Evolutionary conservation across 2,888 invertebrate genomes (phyloP).

Genomic region (Molorchus minor): DNA sequence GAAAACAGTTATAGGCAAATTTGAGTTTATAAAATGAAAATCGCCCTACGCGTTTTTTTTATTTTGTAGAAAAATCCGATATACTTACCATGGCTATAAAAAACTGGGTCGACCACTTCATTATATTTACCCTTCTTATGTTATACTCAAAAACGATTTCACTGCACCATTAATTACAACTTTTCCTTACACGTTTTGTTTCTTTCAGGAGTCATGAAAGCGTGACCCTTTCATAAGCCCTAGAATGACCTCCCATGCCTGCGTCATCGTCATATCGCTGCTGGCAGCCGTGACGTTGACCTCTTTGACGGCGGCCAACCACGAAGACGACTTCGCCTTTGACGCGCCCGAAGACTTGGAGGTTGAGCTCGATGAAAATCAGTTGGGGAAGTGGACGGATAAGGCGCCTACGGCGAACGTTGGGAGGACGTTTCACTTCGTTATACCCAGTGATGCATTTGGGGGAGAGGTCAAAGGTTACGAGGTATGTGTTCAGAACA

Average conservation of each 20-base stretch:
- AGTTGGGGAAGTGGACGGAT: constrained; percentile 57
- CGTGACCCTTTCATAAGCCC: constrained; percentile 30
- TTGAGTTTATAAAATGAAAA: too few species aligned
- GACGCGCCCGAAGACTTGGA: constrained; percentile 58
- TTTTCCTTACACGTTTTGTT: constrained; percentile 14
- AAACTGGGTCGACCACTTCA: too few species aligned
- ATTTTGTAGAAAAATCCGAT: too few species aligned
- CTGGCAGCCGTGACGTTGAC: constrained; percentile 38
- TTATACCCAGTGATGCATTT: constrained; percentile 74
- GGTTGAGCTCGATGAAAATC: constrained; percentile 45
- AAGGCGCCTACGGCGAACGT: constrained; percentile 74
- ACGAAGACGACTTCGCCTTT: constrained; percentile 61
- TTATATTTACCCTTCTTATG: too few species aligned
- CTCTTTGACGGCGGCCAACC: constrained; percentile 24
- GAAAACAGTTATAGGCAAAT: too few species aligned
- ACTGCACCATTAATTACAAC: too few species aligned
- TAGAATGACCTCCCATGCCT: constrained; percentile 26
- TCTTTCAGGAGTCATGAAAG: constrained; percentile 40
- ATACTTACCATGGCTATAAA: too few species aligned
- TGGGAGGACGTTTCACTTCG: constrained; percentile 77
- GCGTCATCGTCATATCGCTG: constrained; percentile 24
- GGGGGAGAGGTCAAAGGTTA: constrained; percentile 73
- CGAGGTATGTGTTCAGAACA: too few species aligned
- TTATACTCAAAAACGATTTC: too few species aligned
- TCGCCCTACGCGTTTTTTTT: too few species aligned